Conservation (phyloP, 2,113 vertebrate genomes). For the Aramus guarauna region DNA sequence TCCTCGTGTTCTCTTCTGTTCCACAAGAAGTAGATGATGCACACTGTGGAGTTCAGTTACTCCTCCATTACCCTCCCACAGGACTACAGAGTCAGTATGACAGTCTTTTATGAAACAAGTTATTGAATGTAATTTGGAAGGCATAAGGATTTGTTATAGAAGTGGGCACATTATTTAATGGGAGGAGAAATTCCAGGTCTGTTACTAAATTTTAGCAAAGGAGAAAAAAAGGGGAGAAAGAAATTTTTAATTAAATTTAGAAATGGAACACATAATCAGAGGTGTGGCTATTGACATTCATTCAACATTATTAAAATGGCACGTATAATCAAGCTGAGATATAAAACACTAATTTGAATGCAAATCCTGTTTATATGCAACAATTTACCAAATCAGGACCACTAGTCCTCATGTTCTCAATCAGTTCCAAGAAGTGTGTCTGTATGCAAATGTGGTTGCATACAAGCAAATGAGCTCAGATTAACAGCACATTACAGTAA, state of each 20-base stretch:
- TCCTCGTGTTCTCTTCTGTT: not conserved
- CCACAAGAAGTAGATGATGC: not conserved
- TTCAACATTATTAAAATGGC: constrained; percentile 21
- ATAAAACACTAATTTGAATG: constrained; percentile 20
- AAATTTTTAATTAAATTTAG: constrained; percentile 23
- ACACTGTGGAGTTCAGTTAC: not conserved
- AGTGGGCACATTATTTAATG: not conserved
- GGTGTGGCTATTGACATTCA: not conserved
- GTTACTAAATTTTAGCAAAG: not conserved
- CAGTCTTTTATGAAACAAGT: not conserved
- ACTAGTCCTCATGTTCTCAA: not conserved
- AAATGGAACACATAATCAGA: not conserved
- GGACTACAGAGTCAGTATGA: not conserved
- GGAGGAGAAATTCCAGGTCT: not conserved
- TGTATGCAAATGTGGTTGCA: not conserved
- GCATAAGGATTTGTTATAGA: not conserved
- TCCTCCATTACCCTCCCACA: not conserved
- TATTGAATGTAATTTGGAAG: not conserved
- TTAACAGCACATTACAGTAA: constrained; percentile 7
- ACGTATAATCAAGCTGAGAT: constrained; percentile 3
- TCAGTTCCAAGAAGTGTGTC: constrained; percentile 4
- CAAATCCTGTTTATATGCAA: constrained; percentile 32
- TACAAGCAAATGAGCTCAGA: constrained; percentile 34
- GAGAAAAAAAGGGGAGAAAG: not conserved
- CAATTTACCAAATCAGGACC: constrained; percentile 22